Evolutionary conservation across 2,888 invertebrate species (phyloP).

Genomic region (Drosophila aldrichi): DNA sequence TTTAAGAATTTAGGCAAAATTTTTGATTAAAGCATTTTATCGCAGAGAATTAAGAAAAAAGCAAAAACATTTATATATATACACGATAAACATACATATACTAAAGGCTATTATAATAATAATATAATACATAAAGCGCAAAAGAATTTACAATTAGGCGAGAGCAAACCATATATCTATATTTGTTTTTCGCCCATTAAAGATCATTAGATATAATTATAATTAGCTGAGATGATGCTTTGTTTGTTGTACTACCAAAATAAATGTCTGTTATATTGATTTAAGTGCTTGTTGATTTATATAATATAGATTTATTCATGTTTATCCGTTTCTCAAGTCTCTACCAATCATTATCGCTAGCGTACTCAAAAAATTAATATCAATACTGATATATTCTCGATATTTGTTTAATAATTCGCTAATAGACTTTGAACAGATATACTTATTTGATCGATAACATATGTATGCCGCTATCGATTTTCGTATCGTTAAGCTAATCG

Average conservation of each 20-base stretch:
- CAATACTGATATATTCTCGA: too few relatives aligned
- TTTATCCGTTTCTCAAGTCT: too few relatives aligned
- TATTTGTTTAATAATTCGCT: too few relatives aligned
- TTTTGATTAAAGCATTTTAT: constrained; percentile 9
- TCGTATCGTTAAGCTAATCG: too few relatives aligned
- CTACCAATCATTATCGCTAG: background rate
- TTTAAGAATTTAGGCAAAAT: constrained; percentile 18
- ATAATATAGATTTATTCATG: too few relatives aligned
- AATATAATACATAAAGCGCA: background rate
- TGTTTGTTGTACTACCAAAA: background rate
- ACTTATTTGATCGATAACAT: too few relatives aligned
- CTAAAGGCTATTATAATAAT: constrained; percentile 2
- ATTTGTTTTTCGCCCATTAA: constrained; percentile 6
- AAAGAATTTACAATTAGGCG: constrained; percentile 2
- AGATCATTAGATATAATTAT: background rate
- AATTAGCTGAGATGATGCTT: background rate
- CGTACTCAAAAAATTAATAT: too few relatives aligned
- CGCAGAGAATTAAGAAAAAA: constrained; percentile 11
- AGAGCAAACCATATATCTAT: background rate
- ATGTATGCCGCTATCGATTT: background rate
- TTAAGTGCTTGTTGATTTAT: background rate
- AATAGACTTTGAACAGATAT: too few relatives aligned
- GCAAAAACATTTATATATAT: background rate
- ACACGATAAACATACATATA: background rate
- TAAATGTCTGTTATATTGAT: background rate